These are phyloP conservation scores for Bambusicola thoracicus DNA, from an alignment of 2,113 vertebrate species.

Conservation along the genomic window DNA sequence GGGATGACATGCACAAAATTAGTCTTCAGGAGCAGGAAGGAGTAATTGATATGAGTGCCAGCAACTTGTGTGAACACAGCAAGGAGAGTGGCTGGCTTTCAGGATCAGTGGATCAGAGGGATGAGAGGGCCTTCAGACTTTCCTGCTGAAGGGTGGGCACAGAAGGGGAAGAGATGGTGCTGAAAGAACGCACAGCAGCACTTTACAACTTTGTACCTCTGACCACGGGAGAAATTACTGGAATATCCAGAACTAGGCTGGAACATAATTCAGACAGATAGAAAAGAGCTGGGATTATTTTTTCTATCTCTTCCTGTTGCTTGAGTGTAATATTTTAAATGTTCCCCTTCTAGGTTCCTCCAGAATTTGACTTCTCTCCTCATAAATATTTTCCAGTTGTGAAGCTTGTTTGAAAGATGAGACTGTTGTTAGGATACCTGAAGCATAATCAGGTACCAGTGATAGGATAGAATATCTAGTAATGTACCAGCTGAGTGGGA, in stretches of 20 bases:
- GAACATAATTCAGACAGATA: neutral
- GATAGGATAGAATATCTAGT: neutral
- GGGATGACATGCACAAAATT: neutral
- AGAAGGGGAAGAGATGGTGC: neutral
- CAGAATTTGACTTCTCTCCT: constrained; percentile 97
- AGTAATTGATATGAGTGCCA: neutral
- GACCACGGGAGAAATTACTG: fast-evolving
- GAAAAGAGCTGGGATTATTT: neutral
- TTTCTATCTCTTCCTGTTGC: neutral
- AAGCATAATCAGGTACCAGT: neutral
- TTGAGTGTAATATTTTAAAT: neutral
- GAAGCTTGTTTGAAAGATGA: constrained; percentile 89
- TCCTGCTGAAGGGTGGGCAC: neutral
- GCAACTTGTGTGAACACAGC: neutral
- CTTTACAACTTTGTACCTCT: neutral
- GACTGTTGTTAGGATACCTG: neutral
- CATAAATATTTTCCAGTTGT: constrained; percentile 98
- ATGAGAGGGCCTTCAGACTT: neutral
- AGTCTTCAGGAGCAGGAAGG: neutral
- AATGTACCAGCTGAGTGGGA: neutral
- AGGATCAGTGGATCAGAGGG: neutral
- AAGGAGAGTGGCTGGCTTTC: neutral
- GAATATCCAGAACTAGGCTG: neutral
- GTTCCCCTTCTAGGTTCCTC: constrained; percentile 83
- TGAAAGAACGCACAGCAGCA: neutral